Percentiles rank a stretch among this genome's conserved stretches.
Evolutionary conservation across 2,113 vertebrate species (phyloP).

Genomic region (Brachyhypopomus gauderio): DNA sequence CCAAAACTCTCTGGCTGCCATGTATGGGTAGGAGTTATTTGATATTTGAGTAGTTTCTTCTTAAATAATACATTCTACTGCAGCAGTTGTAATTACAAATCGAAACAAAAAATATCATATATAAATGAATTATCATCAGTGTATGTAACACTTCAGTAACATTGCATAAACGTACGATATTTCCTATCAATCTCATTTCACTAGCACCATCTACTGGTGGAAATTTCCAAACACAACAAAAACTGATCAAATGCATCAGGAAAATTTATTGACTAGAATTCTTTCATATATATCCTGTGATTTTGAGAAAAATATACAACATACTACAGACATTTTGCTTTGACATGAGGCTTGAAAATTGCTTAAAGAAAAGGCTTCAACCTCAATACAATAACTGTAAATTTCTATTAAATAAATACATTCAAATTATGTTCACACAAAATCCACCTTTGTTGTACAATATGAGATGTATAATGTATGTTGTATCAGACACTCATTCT

Average conservation of each 20-base stretch:
- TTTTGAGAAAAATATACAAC: background rate
- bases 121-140: constrained; percentile 6
- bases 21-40: no score
- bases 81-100: background rate
- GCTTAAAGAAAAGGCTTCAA: no score
- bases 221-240: constrained; percentile 15
- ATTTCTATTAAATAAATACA: constrained; percentile 27
- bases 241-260: background rate
- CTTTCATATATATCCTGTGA: background rate
- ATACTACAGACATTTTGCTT: background rate
- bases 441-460: background rate
- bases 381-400: background rate
- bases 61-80: background rate
- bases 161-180: no score
- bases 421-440: background rate
- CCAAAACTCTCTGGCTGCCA: no score
- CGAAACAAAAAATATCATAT: no score
- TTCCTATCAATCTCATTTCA: background rate
- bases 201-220: constrained; percentile 40
- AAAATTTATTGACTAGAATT: background rate
- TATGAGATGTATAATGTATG: background rate
- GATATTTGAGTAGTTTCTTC: background rate
- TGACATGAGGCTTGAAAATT: background rate
- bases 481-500: background rate
- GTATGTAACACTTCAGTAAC: background rate